Conservation (phyloP, 2,888 invertebrate genomes). For the Drosophila kambysellisi region DNA sequence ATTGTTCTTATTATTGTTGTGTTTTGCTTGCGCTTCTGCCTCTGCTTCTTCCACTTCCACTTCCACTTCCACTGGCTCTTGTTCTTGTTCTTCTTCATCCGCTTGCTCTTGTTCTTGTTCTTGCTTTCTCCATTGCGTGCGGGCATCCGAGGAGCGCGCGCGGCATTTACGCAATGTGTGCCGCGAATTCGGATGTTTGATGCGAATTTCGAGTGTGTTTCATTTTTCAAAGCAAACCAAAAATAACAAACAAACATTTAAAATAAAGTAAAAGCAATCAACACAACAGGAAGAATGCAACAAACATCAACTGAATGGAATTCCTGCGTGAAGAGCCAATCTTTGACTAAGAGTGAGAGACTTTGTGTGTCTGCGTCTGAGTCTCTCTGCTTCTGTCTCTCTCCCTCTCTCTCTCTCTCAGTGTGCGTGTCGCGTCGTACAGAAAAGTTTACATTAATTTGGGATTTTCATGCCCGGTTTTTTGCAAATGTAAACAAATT, state of each 20-base stretch:
- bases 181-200: slow-evolving; percentile 41
- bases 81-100: neutral
- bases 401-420: neutral
- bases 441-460: slow-evolving; percentile 21
- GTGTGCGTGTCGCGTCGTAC: slow-evolving; percentile 38
- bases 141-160: slow-evolving; percentile 52
- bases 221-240: neutral
- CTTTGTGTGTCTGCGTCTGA: neutral
- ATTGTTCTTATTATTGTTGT: slow-evolving; percentile 13
- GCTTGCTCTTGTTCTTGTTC: slow-evolving; percentile 25
- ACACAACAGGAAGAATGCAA: neutral
- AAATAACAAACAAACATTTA: neutral
- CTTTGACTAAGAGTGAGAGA: neutral
- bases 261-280: neutral
- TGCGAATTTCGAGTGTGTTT: slow-evolving; percentile 7
- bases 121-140: slow-evolving; percentile 49
- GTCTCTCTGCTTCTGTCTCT: neutral
- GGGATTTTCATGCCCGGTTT: slow-evolving; percentile 36
- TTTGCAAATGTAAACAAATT: slow-evolving; percentile 58
- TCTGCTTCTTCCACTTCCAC: neutral
- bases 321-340: neutral
- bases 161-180: slow-evolving; percentile 61
- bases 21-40: slow-evolving; percentile 10
- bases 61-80: slow-evolving; percentile 2
- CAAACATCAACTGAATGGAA: neutral